Evolutionary conservation across 1,140 invertebrate species (phyloP), one percentile per base, ranked within the genome.

Genomic region (Procambarus virginalis): DNA sequence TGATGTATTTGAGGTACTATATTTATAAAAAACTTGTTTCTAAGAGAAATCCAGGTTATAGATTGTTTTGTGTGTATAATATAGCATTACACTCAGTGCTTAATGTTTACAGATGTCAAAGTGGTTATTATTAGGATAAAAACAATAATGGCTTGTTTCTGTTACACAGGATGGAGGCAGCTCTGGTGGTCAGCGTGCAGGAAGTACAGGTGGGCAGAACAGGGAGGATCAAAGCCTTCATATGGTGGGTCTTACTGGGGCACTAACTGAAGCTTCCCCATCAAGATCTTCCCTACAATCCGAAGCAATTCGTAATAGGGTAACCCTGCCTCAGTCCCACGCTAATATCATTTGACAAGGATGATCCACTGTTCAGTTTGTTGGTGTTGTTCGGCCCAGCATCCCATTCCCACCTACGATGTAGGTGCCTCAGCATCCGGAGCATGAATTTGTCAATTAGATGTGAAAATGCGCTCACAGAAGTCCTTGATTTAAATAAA

Each of bases 161-260:
- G 46, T 46, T 78, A n/a, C 46, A 6, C 95, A 96, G 95, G 96
- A 96, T 92, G 95, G 96, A 73, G 94, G 94, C 34, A 96, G 95
- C 92, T 96, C 95, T 93, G 95, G 95, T 86, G 96, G 96, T 48
- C 96, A 96, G 92, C 95, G 96, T 92, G 95, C 96, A 83, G 96
- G 96, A 92, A 94, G 95, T 80, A 95, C 95, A 92, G 96, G 95
- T 92, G 96, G 96, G 93, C 95, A 96, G 76, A 93, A 93, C 78
- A 96, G 93, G 94, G 95, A 89, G 95, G 95, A 91, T 94, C 95
- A 46, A 96, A 96, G 92, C 88, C 88, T 49, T 93, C 93, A 64
- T 96, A 96, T 92, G 92, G 92, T 78, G 91, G 91, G n/a, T 93
- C 92, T 48, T 93, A 93, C 91, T 94, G 93, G 93, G 86, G 92